phyloP scores from a whole-genome alignment of 2,888 invertebrate genomes.

The Cremastinae sp. region DNA sequence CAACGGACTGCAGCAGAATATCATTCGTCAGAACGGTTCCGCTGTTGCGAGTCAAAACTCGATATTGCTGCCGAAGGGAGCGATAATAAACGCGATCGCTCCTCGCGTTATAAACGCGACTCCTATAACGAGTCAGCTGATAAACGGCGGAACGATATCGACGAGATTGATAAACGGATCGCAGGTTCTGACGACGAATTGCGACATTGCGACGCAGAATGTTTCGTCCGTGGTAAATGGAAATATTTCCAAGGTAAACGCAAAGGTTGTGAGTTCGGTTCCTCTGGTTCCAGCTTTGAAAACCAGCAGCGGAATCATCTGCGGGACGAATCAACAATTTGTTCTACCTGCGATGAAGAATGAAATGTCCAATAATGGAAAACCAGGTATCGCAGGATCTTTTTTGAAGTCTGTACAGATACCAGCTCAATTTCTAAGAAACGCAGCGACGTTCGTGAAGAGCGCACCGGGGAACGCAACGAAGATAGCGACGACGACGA shows the following conservation, averaged over 20 bases:
- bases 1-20: constrained; percentile 52
- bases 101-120: constrained; percentile 72
- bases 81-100: constrained; percentile 68
- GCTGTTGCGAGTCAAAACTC: constrained; percentile 67
- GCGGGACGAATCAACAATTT: constrained; percentile 69
- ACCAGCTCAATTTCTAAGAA: constrained; percentile 70
- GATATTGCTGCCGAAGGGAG: constrained; percentile 72
- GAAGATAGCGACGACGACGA: constrained; percentile 53
- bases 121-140: constrained; percentile 69
- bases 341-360: constrained; percentile 69
- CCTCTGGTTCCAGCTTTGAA: constrained; percentile 42
- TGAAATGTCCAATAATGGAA: constrained; percentile 54
- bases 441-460: constrained; percentile 62
- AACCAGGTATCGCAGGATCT: constrained; percentile 58
- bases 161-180: constrained; percentile 69
- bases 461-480: constrained; percentile 56
- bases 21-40: background rate
- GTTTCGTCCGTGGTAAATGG: constrained; percentile 22
- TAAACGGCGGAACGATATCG: constrained; percentile 67
- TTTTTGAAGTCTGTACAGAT: constrained; percentile 72
- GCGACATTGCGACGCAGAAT: constrained; percentile 66
- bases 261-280: background rate
- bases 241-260: constrained; percentile 56
- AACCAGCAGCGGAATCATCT: constrained; percentile 63
- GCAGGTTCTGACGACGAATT: constrained; percentile 65